Conservation (phyloP, 35 echinoderm and acorn worm species). For the Stichopus chloronotus region DNA sequence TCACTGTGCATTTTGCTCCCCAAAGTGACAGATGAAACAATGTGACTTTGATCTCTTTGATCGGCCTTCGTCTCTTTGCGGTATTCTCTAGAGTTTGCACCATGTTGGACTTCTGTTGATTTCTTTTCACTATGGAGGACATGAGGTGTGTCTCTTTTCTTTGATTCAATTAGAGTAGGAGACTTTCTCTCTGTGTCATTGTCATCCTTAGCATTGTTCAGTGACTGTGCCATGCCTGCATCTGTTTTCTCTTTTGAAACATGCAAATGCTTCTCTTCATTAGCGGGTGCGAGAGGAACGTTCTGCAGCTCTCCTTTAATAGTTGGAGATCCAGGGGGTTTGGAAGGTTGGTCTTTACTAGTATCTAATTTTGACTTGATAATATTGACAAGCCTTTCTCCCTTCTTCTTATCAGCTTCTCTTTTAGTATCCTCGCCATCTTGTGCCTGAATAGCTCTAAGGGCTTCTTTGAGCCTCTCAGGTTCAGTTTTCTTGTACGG, state of each 20-base stretch:
- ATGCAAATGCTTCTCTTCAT: not conserved
- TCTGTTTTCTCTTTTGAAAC: constrained; percentile 51
- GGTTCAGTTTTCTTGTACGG: not conserved
- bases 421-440: constrained; percentile 3
- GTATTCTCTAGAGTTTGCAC: not conserved
- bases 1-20: not conserved
- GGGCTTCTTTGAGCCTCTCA: constrained; percentile 16
- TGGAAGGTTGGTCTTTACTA: not conserved
- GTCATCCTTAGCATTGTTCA: not conserved
- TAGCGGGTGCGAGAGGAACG: not conserved
- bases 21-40: not conserved
- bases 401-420: constrained; percentile 32
- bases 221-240: constrained; percentile 7
- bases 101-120: not conserved
- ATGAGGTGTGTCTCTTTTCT: not conserved
- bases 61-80: not conserved
- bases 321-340: not conserved
- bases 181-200: not conserved
- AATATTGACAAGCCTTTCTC: constrained; percentile 5
- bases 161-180: not conserved
- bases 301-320: not conserved
- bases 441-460: not conserved
- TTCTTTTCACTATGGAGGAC: not conserved
- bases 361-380: not conserved
- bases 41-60: too few relatives aligned